phyloP scores from a whole-genome alignment of 2,888 invertebrate genomes.

The Adelphocoris suturalis region DNA sequence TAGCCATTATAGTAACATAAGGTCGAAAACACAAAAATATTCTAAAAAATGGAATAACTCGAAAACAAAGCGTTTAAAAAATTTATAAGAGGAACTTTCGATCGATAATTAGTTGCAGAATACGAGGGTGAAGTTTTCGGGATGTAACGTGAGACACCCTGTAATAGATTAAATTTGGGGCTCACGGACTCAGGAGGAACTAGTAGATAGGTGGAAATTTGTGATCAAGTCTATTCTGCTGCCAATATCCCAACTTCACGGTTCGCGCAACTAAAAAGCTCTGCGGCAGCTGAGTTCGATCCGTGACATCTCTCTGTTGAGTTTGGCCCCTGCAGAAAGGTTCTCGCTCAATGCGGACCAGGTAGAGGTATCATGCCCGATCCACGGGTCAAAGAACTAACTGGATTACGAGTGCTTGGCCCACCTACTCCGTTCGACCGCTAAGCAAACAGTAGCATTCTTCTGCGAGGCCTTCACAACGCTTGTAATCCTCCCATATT shows the following conservation, averaged over 20 bases:
- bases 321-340: not conserved
- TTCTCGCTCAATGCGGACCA: not conserved
- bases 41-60: too few relatives aligned
- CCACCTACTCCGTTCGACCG: slow-evolving; percentile 36
- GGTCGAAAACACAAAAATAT: too few relatives aligned
- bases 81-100: too few relatives aligned
- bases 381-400: slow-evolving; percentile 21
- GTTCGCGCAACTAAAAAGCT: not conserved
- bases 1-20: too few relatives aligned
- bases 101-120: too few relatives aligned
- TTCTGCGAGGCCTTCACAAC: not conserved
- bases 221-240: too few relatives aligned
- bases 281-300: not conserved
- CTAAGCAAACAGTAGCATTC: slow-evolving; percentile 26
- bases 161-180: too few relatives aligned
- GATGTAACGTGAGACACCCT: too few relatives aligned
- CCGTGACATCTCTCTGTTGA: not conserved
- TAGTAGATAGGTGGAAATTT: too few relatives aligned
- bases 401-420: slow-evolving; percentile 15
- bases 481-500: slow-evolving; percentile 42
- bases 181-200: too few relatives aligned
- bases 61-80: too few relatives aligned
- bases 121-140: too few relatives aligned
- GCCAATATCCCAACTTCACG: not conserved
- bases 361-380: slow-evolving; percentile 11